Evolutionary conservation across 1,140 invertebrate genomes (phyloP).

Genomic region (Pseudomyrmex dendroicus): DNA sequence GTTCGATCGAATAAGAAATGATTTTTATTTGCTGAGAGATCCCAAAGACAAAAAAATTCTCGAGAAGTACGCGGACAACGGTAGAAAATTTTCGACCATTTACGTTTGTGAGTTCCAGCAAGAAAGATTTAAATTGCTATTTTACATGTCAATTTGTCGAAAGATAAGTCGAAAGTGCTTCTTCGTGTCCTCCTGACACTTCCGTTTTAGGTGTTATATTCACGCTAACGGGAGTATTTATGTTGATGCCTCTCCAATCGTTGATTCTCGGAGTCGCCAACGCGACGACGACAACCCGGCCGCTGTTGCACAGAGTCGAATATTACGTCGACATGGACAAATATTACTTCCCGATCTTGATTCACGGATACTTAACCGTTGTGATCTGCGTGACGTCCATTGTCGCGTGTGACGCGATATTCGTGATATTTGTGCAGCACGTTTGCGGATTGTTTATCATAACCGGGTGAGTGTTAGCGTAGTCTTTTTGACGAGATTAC

Average conservation of each 20-base stretch:
- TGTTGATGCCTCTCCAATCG: constrained; percentile 29
- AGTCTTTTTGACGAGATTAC: neutral
- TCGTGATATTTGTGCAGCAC: constrained; percentile 47
- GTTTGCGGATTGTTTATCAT: constrained; percentile 48
- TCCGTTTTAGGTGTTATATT: constrained; percentile 22
- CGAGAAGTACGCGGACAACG: constrained; percentile 9
- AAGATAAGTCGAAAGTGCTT: no score
- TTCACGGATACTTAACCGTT: constrained; percentile 43
- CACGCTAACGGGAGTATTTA: constrained; percentile 6
- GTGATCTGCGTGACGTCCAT: constrained; percentile 36
- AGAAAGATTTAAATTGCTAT: no score
- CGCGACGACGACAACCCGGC: constrained; percentile 10
- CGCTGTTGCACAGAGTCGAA: constrained; percentile 51
- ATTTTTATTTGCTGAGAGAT: constrained; percentile 16
- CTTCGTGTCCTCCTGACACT: no score
- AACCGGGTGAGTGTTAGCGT: constrained; percentile 19
- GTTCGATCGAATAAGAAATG: constrained; percentile 15
- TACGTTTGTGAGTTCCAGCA: constrained; percentile 24
- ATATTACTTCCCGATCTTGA: constrained; percentile 49
- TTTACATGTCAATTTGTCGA: no score
- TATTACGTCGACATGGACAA: constrained; percentile 47
- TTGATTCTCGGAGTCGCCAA: constrained; percentile 33
- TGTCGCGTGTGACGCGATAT: constrained; percentile 38
- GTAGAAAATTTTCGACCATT: constrained; percentile 21
- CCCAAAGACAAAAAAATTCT: constrained; percentile 1